phyloP scores from a whole-genome alignment of 92 coral and sea anemone genomes.

The Plumapathes pennacea region DNA sequence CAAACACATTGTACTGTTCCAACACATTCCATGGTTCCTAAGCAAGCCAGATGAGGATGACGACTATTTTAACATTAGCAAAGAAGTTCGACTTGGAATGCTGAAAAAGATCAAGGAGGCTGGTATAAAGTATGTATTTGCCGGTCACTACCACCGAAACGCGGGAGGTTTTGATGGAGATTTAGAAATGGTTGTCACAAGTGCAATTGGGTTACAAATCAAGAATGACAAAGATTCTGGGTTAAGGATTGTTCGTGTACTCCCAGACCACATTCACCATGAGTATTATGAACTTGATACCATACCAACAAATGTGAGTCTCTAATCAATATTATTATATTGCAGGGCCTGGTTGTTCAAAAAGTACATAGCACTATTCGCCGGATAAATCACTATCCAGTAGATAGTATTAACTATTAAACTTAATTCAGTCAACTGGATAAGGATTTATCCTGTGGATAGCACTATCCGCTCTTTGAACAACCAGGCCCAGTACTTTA shows the following conservation, averaged over 20 bases:
- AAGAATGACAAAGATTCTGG: constrained; percentile 90
- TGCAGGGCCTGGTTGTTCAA: too few relatives aligned
- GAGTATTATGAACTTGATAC: constrained; percentile 84
- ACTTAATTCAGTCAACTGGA: too few relatives aligned
- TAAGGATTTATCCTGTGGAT: too few relatives aligned
- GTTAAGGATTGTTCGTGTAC: constrained; percentile 81
- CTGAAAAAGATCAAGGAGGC: constrained; percentile 74
- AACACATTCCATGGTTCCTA: constrained; percentile 97
- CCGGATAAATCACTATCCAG: too few relatives aligned
- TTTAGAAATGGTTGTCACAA: constrained; percentile 91
- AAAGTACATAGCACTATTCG: too few relatives aligned
- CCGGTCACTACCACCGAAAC: constrained; percentile 97
- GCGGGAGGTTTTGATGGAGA: constrained; percentile 94
- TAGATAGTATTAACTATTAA: too few relatives aligned
- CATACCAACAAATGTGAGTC: constrained; percentile 61
- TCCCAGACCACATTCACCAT: constrained; percentile 65
- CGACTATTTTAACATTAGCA: constrained; percentile 78
- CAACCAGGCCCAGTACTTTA: too few relatives aligned
- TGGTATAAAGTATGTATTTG: constrained; percentile 89
- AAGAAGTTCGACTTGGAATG: constrained; percentile 56
- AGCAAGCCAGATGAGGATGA: constrained; percentile 56
- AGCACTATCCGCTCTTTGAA: too few relatives aligned
- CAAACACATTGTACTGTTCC: constrained; percentile 86
- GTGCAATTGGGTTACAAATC: constrained; percentile 95
- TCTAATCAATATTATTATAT: too few relatives aligned